Evolutionary conservation across 2,888 invertebrate genomes (phyloP).

Genomic region (Stramonita haemastoma): DNA sequence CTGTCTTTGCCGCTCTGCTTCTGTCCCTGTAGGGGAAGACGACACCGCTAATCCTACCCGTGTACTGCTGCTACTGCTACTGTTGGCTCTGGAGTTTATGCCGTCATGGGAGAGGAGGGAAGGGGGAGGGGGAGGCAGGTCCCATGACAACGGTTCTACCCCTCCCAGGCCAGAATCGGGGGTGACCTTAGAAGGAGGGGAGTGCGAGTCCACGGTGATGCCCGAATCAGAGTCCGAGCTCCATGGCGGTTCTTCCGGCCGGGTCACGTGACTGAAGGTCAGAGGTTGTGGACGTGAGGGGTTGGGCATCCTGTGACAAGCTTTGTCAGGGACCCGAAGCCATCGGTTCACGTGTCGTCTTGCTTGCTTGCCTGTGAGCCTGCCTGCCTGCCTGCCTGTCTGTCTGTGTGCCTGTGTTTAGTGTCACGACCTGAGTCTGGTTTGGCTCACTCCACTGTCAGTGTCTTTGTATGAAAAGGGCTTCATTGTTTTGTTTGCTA

Average conservation of each 20-base stretch:
- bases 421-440: too few species aligned
- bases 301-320: slow-evolving; percentile 43
- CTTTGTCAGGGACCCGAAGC: too few species aligned
- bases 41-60: slow-evolving; percentile 58
- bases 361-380: too few species aligned
- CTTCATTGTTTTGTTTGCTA: too few species aligned
- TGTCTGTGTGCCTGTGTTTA: neutral
- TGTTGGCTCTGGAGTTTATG: slow-evolving; percentile 4
- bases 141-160: slow-evolving; percentile 44
- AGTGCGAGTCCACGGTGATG: slow-evolving; percentile 37
- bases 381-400: neutral
- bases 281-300: slow-evolving; percentile 56
- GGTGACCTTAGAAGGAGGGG: slow-evolving; percentile 30
- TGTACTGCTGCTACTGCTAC: neutral
- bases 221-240: slow-evolving; percentile 50
- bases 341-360: too few species aligned
- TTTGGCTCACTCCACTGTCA: too few species aligned
- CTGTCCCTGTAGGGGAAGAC: slow-evolving; percentile 53
- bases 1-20: slow-evolving; percentile 60
- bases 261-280: slow-evolving; percentile 59
- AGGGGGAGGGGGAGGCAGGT: slow-evolving; percentile 45
- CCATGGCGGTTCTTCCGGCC: slow-evolving; percentile 60
- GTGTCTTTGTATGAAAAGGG: too few species aligned
- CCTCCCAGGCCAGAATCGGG: slow-evolving; percentile 25
- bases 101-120: slow-evolving; percentile 61